Base-by-base conservation (phyloP, 2,888 invertebrate species). In the Trisateles emortualis region DNA sequence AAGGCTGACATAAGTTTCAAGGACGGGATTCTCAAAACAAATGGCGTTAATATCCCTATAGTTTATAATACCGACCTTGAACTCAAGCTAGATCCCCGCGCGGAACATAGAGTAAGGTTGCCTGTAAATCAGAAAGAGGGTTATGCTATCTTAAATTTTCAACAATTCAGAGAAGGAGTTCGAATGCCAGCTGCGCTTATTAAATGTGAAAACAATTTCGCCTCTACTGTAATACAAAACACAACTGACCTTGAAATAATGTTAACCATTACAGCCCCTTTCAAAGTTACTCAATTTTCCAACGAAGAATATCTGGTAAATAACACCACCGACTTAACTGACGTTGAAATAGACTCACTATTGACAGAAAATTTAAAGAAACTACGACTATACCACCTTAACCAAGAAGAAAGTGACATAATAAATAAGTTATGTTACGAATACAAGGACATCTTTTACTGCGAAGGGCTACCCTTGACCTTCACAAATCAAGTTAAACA, bases 401-500 rank as follows among this genome's bases (percentile, higher is more conserved):
- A 54, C 17, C 0, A n/a, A 4, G 42, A 52, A 30, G 44, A 43
- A 35, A 38, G n/a, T n/a, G 26, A 54, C 40, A 47, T 46, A 32
- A 36, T 22, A 56, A 36, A 35, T 0, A 32, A 42, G 11, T 30
- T 42, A 13, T 42, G 30, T 42, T 17, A 30, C 3, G 35, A 36
- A 24, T 24, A 24, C 9, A 24, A 24, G 4, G 24, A 24, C 9
- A 24, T 24, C 0, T 24, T 24, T 24, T 24, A 24, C 9, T 24
- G 8, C 5, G 4, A 24, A 1, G 9, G 9, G 9, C 9, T 24
- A 24, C 24, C 35, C 0, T 51, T 79, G n/a, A 60, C 65, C 1
- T 59, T 54, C 26, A 72, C 74, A 13, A 66, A 72, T 39, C 11
- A 59, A 17, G 55, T 78, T 2, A 66, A 65, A 49, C 82, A 83